Percentiles rank a stretch among this genome's conserved stretches.
These are phyloP conservation scores for Umimayanthus chanpuru DNA, from an alignment of 92 coral and sea anemone species.

Conservation along the genomic window DNA sequence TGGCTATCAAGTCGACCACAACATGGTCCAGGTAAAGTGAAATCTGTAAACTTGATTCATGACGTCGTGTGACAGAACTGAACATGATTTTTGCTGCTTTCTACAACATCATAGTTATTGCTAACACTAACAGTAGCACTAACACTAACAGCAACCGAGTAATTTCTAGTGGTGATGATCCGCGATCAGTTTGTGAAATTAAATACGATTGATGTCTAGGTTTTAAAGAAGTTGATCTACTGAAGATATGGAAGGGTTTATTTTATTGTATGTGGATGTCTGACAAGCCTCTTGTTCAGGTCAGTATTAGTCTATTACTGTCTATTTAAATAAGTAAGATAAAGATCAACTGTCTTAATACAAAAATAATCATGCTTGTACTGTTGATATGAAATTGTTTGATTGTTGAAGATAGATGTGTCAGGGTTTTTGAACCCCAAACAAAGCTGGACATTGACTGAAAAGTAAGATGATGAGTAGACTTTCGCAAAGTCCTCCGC, in stretches of 20 bases:
- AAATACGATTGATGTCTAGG: constrained; percentile 49
- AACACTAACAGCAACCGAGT: too few species aligned
- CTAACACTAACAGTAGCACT: not conserved
- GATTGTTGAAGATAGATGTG: too few species aligned
- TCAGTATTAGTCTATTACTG: constrained; percentile 30
- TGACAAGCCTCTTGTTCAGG: constrained; percentile 97
- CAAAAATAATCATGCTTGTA: too few species aligned
- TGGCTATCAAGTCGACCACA: constrained; percentile 90
- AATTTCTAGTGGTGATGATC: not conserved
- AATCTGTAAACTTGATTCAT: not conserved
- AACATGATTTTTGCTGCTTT: not conserved
- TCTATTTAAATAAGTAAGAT: too few species aligned
- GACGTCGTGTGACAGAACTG: not conserved
- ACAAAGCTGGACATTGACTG: too few species aligned
- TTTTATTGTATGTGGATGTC: constrained; percentile 99
- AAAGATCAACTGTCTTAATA: too few species aligned
- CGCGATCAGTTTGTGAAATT: not conserved
- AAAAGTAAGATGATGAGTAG: too few species aligned
- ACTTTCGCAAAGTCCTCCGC: too few species aligned
- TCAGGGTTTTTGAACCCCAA: too few species aligned
- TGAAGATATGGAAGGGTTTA: constrained; percentile 96
- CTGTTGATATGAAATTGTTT: too few species aligned
- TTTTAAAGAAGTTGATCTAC: constrained; percentile 75
- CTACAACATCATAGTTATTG: too few species aligned
- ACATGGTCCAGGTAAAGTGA: constrained; percentile 64